These are phyloP conservation scores for Thymelicus acteon DNA, from an alignment of 2,888 invertebrate species.

Conservation along the genomic window DNA sequence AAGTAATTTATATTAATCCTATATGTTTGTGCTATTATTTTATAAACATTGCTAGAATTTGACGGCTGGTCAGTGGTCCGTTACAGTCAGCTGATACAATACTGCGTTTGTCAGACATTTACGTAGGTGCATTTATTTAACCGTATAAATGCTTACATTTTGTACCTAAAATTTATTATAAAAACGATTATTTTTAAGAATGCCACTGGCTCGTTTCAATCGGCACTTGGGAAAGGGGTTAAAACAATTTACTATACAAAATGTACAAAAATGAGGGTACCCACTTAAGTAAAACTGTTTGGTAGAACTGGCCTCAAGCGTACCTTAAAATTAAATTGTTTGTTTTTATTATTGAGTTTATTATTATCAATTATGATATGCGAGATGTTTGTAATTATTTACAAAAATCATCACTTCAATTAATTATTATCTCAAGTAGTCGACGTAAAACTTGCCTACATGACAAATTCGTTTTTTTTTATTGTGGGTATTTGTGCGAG, in stretches of 20 bases:
- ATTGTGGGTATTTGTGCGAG: slow-evolving; percentile 30
- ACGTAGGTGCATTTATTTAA: slow-evolving; percentile 37
- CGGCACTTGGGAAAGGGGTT: not conserved
- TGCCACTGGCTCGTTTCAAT: not conserved
- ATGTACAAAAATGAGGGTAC: not conserved
- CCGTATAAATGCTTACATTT: slow-evolving; percentile 62
- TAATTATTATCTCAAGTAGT: not conserved
- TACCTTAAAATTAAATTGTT: not conserved
- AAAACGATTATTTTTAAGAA: slow-evolving; percentile 8
- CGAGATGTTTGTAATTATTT: no score
- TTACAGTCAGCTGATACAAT: slow-evolving; percentile 31
- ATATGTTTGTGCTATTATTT: slow-evolving; percentile 23
- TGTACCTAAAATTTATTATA: slow-evolving; percentile 57
- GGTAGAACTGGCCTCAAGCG: not conserved
- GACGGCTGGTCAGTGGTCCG: slow-evolving; percentile 36
- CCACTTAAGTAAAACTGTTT: not conserved
- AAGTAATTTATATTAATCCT: slow-evolving; percentile 19
- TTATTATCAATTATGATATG: no score
- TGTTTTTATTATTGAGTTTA: not conserved
- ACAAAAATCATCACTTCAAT: no score
- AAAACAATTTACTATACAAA: not conserved
- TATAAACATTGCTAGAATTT: slow-evolving; percentile 25
- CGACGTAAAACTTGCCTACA: no score
- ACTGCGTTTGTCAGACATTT: slow-evolving; percentile 70
- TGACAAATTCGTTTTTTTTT: no score